Evolutionary conservation across 2,113 vertebrate genomes (phyloP).

Genomic region (Sula dactylatra): DNA sequence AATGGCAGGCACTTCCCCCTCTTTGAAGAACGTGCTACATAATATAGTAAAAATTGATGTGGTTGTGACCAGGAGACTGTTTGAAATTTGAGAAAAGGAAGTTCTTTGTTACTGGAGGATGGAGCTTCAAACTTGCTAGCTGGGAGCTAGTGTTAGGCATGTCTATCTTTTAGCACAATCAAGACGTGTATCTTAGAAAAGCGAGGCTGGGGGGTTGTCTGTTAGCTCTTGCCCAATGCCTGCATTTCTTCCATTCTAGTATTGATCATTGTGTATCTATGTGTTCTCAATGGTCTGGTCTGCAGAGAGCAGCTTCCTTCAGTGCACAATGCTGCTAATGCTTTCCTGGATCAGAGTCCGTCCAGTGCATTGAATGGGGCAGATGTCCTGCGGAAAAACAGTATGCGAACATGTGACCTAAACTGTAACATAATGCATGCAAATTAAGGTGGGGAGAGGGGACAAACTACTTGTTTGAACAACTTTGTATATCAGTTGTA

Average conservation of each 20-base stretch:
- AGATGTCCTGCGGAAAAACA: neutral
- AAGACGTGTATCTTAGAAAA: too few relatives aligned
- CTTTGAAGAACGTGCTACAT: neutral
- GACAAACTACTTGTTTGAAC: neutral
- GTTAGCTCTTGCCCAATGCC: rapidly evolving
- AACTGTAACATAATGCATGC: neutral
- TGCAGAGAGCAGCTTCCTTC: neutral
- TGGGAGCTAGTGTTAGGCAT: neutral
- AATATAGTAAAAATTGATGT: neutral
- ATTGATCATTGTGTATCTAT: neutral
- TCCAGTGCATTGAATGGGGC: rapidly evolving
- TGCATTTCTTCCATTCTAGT: rapidly evolving
- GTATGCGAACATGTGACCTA: neutral
- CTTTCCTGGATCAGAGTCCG: neutral
- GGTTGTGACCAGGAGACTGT: neutral
- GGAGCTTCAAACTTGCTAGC: neutral
- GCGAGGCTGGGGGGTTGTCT: neutral
- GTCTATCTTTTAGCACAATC: too few relatives aligned
- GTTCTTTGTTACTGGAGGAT: neutral
- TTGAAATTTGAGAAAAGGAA: neutral
- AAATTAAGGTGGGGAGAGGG: neutral
- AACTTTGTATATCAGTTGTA: neutral
- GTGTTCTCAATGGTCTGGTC: neutral
- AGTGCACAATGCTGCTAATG: too few relatives aligned
- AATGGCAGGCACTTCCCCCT: neutral